A percentile compares a stretch with the other conserved stretches of the same genome.
phyloP scores from a whole-genome alignment of 30 jellyfish, hydroid and myxozoan genomes.

The Chrysaora quinquecirrha region DNA sequence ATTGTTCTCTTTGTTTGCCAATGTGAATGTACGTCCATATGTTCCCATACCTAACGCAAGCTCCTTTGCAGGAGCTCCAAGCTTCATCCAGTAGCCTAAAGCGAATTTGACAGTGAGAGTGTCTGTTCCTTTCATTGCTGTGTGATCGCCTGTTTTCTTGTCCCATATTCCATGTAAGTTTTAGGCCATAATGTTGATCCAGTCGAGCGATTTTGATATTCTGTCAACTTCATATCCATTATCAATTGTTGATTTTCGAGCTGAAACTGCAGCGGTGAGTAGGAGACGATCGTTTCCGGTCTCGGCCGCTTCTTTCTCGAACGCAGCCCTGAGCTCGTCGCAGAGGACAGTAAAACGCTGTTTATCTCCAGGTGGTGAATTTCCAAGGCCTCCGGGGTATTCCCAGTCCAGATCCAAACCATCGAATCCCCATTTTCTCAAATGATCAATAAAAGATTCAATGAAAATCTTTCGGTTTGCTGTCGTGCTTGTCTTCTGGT shows the following conservation, averaged over 20 bases:
- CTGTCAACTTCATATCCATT: conserved; percentile 70
- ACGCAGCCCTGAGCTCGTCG: neutral
- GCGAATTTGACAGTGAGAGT: conserved; percentile 76
- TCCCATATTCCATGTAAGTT: conserved; percentile 70
- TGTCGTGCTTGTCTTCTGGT: conserved; percentile 78
- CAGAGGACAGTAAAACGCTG: neutral
- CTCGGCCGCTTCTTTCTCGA: neutral
- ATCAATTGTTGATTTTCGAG: conserved; percentile 84
- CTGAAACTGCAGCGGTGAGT: conserved; percentile 29
- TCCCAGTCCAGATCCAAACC: conserved; percentile 66
- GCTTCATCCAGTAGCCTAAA: conserved; percentile 65
- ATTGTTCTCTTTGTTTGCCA: neutral
- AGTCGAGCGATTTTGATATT: neutral
- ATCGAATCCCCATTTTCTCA: neutral
- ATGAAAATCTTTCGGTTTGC: conserved; percentile 45
- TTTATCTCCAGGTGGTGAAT: conserved; percentile 40
- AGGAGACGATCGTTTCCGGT: neutral
- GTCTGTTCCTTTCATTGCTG: conserved; percentile 69
- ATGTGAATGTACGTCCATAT: neutral
- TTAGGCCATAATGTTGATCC: neutral
- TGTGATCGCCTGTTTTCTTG: conserved; percentile 89
- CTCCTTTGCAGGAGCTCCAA: neutral
- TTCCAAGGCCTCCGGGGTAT: conserved; percentile 92
- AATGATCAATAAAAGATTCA: neutral
- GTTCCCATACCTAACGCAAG: neutral